Evolutionary conservation across 2,888 invertebrate species (phyloP), one percentile per base, ranked within the genome.

Genomic region (Abscondita cerata): DNA sequence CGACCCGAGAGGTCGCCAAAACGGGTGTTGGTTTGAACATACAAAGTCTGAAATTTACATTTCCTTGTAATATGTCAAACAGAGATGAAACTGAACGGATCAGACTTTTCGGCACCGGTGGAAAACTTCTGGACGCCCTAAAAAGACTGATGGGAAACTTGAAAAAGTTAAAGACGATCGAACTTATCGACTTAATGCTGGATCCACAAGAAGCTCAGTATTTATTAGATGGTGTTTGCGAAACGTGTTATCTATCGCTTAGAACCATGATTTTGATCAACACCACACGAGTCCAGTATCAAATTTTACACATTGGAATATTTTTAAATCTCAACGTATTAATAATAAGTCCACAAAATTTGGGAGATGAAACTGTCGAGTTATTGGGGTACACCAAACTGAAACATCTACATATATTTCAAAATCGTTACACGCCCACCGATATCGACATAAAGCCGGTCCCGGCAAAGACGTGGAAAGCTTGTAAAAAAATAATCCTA

Each of bases 21-120:
- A 72, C 74, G 4, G 86, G 84, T 4, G 82, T 88, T 52, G 89
- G 88, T 0, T 77, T 78, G 0, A 83, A 85, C 47, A 85, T 90
- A 58, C 82, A 82, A 25, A 83, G 85, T 6, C 78, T 89, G 13
- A 84, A 86, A 64, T 92, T 91, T 71, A 86, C 89, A 0, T 93
- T 93, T 77, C 89, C 89, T 1, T 92, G 91, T 75, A 88, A 89
- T 68, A 88, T 89, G 87, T 85, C 87, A 0, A 84, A 82, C 41
- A 81, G 84, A 44, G 85, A 86, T 38, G 86, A 89, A 75, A 84
- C 84, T 0, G 87, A 87, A 72, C 80, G 86, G 63, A 80, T 86
- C 40, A 81, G 86, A 67, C 81, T 92, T 0, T 91, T 90, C 75
- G 93, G 93, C 25, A 94, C 93, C 0, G 92, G 92, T 74, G 86